phyloP scores from a whole-genome alignment of 2,113 vertebrate genomes.

The Mus spicilegus region DNA sequence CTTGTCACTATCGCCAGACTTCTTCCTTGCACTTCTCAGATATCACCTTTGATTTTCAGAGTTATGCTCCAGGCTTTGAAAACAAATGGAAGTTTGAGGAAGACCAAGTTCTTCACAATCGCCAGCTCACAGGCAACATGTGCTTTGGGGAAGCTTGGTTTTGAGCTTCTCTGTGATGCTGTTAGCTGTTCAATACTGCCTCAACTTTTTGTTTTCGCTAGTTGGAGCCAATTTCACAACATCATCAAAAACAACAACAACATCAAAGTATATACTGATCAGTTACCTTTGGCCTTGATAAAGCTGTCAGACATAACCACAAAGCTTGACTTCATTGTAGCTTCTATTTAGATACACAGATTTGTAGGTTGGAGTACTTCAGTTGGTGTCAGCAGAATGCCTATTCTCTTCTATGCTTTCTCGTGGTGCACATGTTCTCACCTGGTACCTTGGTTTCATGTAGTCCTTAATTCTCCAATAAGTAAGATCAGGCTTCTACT shows the following conservation, averaged over 20 bases:
- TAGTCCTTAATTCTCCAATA: not conserved
- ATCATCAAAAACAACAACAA: not conserved
- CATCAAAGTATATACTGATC: not conserved
- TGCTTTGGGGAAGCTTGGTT: conserved; percentile 4
- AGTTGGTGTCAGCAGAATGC: not conserved
- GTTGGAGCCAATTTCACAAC: not conserved
- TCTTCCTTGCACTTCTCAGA: not conserved
- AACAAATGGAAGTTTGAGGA: not conserved
- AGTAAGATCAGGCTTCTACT: not conserved
- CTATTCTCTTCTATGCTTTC: not conserved
- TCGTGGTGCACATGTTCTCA: not conserved
- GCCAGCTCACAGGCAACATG: not conserved
- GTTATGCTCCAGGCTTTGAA: not conserved
- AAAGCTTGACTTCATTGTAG: not conserved
- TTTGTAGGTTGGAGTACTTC: not conserved
- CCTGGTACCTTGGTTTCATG: not conserved
- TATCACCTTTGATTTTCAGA: not conserved
- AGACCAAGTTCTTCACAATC: conserved; percentile 8
- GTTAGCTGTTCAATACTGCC: not conserved
- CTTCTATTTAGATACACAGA: not conserved
- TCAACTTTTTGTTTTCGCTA: not conserved
- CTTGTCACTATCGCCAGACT: not conserved
- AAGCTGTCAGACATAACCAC: not conserved
- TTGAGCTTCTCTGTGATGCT: not conserved
- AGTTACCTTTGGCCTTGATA: not conserved